Conservation (phyloP, 2,113 vertebrate genomes). For the Leucosticte australis region DNA sequence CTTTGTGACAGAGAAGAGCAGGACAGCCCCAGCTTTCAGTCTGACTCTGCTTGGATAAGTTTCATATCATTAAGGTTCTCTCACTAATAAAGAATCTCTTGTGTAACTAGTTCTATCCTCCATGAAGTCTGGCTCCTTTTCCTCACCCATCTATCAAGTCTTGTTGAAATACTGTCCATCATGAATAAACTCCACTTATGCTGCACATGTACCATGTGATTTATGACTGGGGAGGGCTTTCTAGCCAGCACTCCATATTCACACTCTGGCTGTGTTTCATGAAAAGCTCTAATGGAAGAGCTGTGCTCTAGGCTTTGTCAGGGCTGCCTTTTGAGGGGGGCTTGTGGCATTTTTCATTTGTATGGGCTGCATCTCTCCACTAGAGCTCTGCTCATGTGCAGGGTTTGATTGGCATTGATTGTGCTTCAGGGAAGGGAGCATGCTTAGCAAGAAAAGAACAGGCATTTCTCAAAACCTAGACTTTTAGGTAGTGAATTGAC, state of each 20-base stretch:
- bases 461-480: slow-evolving; percentile 46
- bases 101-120: slow-evolving; percentile 33
- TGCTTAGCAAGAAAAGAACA: slow-evolving; percentile 38
- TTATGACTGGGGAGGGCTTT: slow-evolving; percentile 51
- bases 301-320: slow-evolving; percentile 48
- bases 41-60: neutral
- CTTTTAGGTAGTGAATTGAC: slow-evolving; percentile 52
- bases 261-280: slow-evolving; percentile 60
- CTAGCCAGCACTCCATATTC: slow-evolving; percentile 52
- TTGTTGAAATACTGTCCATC: slow-evolving; percentile 63
- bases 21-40: slow-evolving; percentile 5
- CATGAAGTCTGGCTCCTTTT: slow-evolving; percentile 43
- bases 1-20: neutral
- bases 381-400: slow-evolving; percentile 56
- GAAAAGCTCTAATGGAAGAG: slow-evolving; percentile 64
- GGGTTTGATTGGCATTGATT: slow-evolving; percentile 66
- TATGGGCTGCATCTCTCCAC: slow-evolving; percentile 57
- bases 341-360: slow-evolving; percentile 54
- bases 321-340: slow-evolving; percentile 40
- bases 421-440: slow-evolving; percentile 42
- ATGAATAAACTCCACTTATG: slow-evolving; percentile 64
- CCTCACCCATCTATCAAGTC: slow-evolving; percentile 40
- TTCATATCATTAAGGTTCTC: slow-evolving; percentile 31
- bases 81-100: slow-evolving; percentile 55
- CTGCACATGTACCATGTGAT: slow-evolving; percentile 59